A percentile compares a stretch with the other conserved stretches of the same genome.
Conservation (phyloP, 2,888 invertebrate genomes). For the Diaperis boleti region DNA sequence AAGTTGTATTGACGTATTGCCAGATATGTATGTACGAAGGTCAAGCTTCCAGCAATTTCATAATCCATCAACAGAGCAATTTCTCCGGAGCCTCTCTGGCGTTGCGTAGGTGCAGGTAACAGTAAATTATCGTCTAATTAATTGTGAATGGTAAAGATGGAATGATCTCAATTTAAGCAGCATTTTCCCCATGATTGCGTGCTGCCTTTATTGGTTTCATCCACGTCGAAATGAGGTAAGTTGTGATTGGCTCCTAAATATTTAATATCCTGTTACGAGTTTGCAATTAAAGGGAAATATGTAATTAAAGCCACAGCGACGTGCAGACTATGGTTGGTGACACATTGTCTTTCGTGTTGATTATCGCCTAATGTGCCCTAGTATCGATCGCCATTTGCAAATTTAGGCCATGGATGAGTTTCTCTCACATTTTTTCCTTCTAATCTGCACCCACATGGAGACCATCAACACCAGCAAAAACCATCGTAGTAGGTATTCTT, state of each 20-base stretch:
- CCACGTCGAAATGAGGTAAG: neutral
- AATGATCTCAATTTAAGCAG: no score
- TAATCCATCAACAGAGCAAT: neutral
- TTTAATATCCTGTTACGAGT: constrained; percentile 13
- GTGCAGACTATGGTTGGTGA: neutral
- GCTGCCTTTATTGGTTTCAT: no score
- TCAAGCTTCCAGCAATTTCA: neutral
- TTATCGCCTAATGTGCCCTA: constrained; percentile 2
- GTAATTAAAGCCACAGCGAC: neutral
- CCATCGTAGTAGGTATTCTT: neutral
- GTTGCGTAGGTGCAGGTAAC: neutral
- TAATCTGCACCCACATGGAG: constrained; percentile 8
- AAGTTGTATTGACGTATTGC: neutral
- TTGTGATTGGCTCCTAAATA: neutral
- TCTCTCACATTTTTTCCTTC: constrained; percentile 13
- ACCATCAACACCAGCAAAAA: neutral
- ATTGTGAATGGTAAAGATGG: no score
- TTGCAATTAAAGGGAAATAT: constrained; percentile 17
- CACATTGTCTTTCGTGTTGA: constrained; percentile 25
- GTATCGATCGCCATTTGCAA: constrained; percentile 26
- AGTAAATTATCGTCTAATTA: neutral
- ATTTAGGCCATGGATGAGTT: constrained; percentile 31
- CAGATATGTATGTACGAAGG: neutral
- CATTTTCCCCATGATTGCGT: neutral
- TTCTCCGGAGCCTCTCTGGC: neutral